A percentile compares a stretch with the other conserved stretches of the same genome.
Evolutionary conservation across 2,797 vertebrate species (phyloP).

Genomic region (Muraenolepis orangiensis): DNA sequence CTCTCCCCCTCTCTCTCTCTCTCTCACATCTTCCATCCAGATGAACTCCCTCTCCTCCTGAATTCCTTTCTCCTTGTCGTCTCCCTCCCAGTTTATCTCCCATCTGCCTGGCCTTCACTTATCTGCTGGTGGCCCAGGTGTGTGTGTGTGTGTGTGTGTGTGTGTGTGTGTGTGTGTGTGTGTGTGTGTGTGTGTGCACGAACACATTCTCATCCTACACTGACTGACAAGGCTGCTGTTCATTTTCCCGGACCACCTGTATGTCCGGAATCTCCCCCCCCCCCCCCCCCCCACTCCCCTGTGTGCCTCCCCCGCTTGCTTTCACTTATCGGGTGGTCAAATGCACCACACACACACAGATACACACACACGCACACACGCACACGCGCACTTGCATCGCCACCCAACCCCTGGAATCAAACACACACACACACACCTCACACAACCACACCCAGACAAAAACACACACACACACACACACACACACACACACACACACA

Average conservation of each 20-base stretch:
- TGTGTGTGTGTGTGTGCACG: not conserved
- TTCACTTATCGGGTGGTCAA: not conserved
- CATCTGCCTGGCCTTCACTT: not conserved
- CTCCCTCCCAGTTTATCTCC: not conserved
- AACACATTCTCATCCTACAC: not conserved
- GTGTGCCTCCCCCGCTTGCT: too few relatives aligned
- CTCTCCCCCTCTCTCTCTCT: not conserved
- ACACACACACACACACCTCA: not conserved
- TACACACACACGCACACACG: not conserved
- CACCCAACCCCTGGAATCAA: not conserved
- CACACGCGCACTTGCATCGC: not conserved
- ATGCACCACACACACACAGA: not conserved
- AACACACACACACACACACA: not conserved
- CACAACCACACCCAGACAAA: not conserved
- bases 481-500: not conserved
- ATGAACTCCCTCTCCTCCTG: not conserved
- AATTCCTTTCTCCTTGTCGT: not conserved
- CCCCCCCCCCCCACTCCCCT: not conserved
- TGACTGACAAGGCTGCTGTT: not conserved
- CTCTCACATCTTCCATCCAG: not conserved
- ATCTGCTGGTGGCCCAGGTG: not conserved
- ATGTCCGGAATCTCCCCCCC: not conserved
- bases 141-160: not conserved
- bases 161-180: not conserved
- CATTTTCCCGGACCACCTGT: not conserved